Evolutionary conservation across 1,140 invertebrate genomes (phyloP).

Genomic region (Latrodectus geometricus): DNA sequence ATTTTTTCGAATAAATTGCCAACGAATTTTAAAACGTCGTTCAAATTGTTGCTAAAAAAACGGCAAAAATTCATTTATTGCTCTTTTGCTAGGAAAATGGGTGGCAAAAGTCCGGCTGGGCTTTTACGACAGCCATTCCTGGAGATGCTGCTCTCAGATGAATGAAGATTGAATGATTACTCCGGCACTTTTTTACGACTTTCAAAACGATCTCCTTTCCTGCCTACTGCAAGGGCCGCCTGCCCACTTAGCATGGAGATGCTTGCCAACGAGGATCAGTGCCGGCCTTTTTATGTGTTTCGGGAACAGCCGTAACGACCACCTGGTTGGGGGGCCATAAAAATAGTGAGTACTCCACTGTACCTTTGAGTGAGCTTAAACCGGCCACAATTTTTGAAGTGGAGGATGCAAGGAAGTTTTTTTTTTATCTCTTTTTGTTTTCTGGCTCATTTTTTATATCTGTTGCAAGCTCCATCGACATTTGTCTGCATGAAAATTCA

Average conservation of each 20-base stretch:
- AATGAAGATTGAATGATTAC: conserved; percentile 54
- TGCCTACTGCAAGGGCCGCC: neutral
- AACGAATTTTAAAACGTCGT: no score
- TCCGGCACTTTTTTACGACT: conserved; percentile 44
- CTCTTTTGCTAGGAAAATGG: no score
- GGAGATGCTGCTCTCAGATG: conserved; percentile 3
- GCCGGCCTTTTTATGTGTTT: conserved; percentile 25
- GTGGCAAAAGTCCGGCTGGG: no score
- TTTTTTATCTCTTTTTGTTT: neutral
- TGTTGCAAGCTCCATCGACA: neutral
- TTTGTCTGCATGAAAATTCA: no score
- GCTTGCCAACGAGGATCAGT: conserved; percentile 1
- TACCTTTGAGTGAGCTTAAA: neutral
- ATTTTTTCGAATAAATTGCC: no score
- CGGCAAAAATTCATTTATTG: no score
- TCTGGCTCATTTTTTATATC: neutral
- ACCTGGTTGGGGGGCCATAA: conserved; percentile 25
- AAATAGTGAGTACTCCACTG: neutral
- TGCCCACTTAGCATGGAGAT: conserved; percentile 34
- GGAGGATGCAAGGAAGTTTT: neutral
- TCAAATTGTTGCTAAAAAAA: no score
- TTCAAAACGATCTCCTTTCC: conserved; percentile 37
- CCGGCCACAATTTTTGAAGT: conserved; percentile 6
- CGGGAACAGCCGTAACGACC: conserved; percentile 30
- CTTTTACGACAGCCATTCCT: neutral